Conservation (phyloP, 2,113 vertebrate genomes). For the Phainopepla nitens region DNA sequence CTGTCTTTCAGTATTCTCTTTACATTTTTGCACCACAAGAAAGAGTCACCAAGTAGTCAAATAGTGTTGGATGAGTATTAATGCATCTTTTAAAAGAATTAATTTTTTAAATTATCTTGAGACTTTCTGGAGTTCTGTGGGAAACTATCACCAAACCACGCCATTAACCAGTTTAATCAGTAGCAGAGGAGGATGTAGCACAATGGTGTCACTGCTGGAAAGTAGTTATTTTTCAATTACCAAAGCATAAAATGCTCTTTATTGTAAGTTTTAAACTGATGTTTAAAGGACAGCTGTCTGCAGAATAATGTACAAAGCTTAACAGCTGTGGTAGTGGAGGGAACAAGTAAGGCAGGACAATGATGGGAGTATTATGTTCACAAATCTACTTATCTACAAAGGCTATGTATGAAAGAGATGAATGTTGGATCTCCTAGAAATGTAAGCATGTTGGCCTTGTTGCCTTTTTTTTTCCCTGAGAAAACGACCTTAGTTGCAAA, state of each 20-base stretch:
- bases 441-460: not conserved
- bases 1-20: not conserved
- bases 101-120: not conserved
- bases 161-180: not conserved
- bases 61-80: not conserved
- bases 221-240: not conserved
- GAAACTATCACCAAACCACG: not conserved
- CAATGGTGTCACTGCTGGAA: not conserved
- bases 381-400: not conserved
- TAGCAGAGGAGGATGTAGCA: not conserved
- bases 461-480: not conserved
- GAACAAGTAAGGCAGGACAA: not conserved
- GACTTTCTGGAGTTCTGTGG: not conserved
- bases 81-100: not conserved
- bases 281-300: not conserved
- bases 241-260: not conserved
- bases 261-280: not conserved
- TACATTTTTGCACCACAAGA: too few species aligned
- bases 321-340: not conserved
- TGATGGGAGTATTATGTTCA: not conserved
- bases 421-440: not conserved
- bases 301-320: not conserved
- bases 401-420: not conserved
- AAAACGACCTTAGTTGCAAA: not conserved
- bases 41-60: not conserved